Base-by-base conservation (phyloP, 2,888 invertebrate species). In the Cheilosia impressa region DNA sequence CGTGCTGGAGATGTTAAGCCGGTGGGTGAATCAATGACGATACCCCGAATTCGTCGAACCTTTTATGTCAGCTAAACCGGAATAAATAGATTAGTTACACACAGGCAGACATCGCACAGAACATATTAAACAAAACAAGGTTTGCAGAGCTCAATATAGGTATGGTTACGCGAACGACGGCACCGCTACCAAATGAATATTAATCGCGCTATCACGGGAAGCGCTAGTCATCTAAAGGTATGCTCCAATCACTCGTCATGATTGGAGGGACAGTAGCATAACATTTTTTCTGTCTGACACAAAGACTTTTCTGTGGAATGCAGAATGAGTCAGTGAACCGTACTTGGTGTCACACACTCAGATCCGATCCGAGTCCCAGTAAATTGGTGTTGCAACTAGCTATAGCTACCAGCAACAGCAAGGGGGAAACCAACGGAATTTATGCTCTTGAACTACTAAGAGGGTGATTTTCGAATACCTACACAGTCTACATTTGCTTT, bases 241-340 rank as follows among this genome's bases (percentile, higher is more conserved):
- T 69, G 69, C 24, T 45, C 15, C 31, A 22, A 31, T 52, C 17
- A 22, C 22, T 52, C 17, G 27, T 24, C 15, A 13, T 55, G 17
- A 47, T 43, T 43, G 27, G 27, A 60, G 43, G 34, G 52, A 66
- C 52, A 68, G 4, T 19, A 53, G 22, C 62, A 78, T 53, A 69
- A 19, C 38, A 58, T 31, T 63, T 47, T 34, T 52, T 10, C 24
- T n/a, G 13, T 53, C 10, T 63, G 19, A 62, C 57, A 79, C 79
- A 79, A 79, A 72, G 79, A 66, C 72, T 71, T 72, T 72, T 63
- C 63, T 17, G 2, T 65, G 72, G 79, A 79, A 79, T 79, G 79
- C 65, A 72, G 57, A 58, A 72, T 79, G 79, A 79, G 71, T 79
- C 79, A 79, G 65, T 65, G 65, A 71, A 72, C 69, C 69, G 31